Conservation (phyloP, 2,888 invertebrate species). For the Lottia scabra region DNA sequence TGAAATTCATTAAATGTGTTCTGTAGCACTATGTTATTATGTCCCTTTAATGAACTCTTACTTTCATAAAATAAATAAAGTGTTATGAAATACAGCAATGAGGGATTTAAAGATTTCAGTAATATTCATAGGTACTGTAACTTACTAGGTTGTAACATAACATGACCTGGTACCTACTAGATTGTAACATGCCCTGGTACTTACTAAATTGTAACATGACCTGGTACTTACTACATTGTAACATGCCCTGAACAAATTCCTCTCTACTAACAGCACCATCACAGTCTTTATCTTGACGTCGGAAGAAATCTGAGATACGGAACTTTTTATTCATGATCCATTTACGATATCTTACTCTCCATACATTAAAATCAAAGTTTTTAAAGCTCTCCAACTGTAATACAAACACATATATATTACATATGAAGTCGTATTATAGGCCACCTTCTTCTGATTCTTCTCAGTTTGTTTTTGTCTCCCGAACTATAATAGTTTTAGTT, state of each 20-base stretch:
- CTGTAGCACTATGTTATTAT: too few species aligned
- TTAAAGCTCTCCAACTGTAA: conserved; percentile 67
- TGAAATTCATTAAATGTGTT: too few species aligned
- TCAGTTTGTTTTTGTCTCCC: too few species aligned
- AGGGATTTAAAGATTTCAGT: too few species aligned
- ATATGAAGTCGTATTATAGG: too few species aligned
- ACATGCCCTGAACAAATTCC: conserved; percentile 69
- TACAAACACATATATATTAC: not conserved
- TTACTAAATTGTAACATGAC: too few species aligned
- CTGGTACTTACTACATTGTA: conserved; percentile 61
- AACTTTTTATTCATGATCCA: conserved; percentile 68
- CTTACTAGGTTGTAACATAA: conserved; percentile 54
- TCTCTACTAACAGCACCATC: conserved; percentile 64
- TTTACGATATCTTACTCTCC: conserved; percentile 66
- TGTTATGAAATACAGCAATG: too few species aligned
- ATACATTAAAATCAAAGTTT: conserved; percentile 68
- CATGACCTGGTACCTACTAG: conserved; percentile 68
- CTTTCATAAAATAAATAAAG: too few species aligned
- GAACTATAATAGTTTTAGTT: too few species aligned
- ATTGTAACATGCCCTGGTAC: conserved; percentile 67
- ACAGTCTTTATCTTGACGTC: conserved; percentile 65
- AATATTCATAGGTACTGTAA: too few species aligned
- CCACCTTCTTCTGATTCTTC: too few species aligned
- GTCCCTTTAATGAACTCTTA: too few species aligned
- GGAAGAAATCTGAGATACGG: conserved; percentile 68